Base-by-base conservation (phyloP, 1,140 invertebrate genomes). In the Caenorhabditis briggsae region DNA sequence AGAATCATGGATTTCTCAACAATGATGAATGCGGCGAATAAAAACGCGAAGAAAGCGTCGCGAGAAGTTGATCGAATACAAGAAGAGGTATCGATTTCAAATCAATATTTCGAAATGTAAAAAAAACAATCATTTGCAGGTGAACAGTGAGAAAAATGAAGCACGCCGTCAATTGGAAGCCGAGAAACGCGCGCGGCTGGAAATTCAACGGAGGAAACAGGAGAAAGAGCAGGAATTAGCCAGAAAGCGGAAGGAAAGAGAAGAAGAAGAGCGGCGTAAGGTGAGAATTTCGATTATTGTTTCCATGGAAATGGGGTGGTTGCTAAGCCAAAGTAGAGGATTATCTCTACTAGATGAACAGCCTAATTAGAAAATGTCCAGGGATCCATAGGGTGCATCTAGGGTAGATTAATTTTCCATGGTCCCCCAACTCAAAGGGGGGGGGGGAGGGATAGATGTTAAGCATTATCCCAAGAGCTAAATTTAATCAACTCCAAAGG, bases 11-110 rank as follows among this genome's bases (percentile, higher is more conserved):
- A 78, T 50, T 78, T 78, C 20, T 23, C 70, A 16, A 50, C 46
- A 25, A 78, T 78, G 46, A 78, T 78, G 70, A 78, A 50, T 23
- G 46, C 70, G 9, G 70, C 70, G 0, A 78, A n/a, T 43, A 78
- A 53, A 78, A 78, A 78, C 23, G 70, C 43, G 2, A 78, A 78
- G n/a, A 78, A 78, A 53, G 70, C 70, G 23, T 78, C 70, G 53
- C 43, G 70, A 78, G 70, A 78, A 78, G 70, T 78, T 12, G 70
- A 78, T 78, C n/a, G 70, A 23, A 78, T 78, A 78, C 70, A 12
- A 78, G 70, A 53, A 43, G 46, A 48, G 70, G 70, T 74, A 74
- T 74, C 23, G 65, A 74, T 74, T 74, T 41, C 33, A 12, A 33
- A 59, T 18, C 9, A 65, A 53, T 12, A 53, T 18, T 58, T 18